Conservation (phyloP, 2,797 vertebrate species). For the Gallinago solitaria region DNA sequence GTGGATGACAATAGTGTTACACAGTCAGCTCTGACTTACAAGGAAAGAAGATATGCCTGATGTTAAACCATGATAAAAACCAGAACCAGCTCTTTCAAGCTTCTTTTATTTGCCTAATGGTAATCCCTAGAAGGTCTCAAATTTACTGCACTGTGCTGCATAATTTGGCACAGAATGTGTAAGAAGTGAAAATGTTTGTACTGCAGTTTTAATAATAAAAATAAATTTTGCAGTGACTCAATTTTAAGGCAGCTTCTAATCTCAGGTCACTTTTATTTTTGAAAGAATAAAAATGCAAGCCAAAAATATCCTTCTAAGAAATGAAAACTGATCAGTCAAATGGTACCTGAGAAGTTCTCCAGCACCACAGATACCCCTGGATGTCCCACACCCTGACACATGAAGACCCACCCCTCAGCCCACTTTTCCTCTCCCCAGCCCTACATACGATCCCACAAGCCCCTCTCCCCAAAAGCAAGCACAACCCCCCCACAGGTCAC, state of each 20-base stretch:
- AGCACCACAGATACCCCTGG: not conserved
- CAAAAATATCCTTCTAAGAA: not conserved
- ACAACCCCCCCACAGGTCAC: not conserved
- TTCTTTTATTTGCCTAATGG: conserved; percentile 41
- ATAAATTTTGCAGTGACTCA: not conserved
- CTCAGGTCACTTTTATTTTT: not conserved
- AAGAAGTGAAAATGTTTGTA: conserved; percentile 13
- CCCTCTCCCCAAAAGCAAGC: not conserved
- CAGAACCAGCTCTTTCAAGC: conserved; percentile 37
- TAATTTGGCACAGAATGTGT: not conserved
- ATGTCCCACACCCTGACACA: not conserved
- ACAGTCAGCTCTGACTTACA: conserved; percentile 69
- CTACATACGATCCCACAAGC: not conserved
- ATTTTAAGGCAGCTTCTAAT: not conserved
- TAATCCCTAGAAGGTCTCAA: conserved; percentile 27
- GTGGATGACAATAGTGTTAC: conserved; percentile 82
- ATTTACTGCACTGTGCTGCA: not conserved
- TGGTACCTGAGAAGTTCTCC: not conserved
- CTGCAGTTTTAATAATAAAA: not conserved
- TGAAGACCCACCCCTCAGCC: not conserved
- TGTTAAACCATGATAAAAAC: conserved; percentile 49
- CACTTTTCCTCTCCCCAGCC: not conserved
- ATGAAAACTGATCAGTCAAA: not conserved
- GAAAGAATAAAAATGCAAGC: not conserved
- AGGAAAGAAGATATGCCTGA: conserved; percentile 63